Conservation (phyloP, 2,797 vertebrate species). For the Linurgus olivaceus region DNA sequence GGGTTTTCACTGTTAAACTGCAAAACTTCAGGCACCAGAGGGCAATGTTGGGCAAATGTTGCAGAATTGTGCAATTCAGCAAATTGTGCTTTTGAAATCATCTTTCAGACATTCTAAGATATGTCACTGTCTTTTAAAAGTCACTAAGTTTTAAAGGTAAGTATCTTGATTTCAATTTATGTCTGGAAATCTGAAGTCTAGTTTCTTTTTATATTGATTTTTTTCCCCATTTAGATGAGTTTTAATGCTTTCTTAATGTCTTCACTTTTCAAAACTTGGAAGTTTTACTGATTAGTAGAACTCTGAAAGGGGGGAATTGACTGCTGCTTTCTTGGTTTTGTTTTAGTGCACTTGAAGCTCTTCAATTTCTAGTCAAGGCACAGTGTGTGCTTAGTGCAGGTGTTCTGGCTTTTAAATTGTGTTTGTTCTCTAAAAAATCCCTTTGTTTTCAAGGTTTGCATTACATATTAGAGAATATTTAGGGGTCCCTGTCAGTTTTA, state of each 20-base stretch:
- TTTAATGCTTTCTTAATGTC: not conserved
- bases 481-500: not conserved
- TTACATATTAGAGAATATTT: not conserved
- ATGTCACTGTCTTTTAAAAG: not conserved
- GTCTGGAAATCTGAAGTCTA: not conserved
- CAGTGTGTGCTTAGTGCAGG: not conserved
- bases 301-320: not conserved
- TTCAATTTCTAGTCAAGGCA: not conserved
- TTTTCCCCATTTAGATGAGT: not conserved
- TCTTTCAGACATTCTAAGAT: not conserved
- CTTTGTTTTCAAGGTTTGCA: not conserved
- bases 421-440: not conserved
- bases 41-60: conserved; percentile 53
- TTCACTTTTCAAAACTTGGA: not conserved
- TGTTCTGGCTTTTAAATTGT: not conserved
- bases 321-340: not conserved
- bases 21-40: not conserved
- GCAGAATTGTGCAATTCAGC: not conserved
- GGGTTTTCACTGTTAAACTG: not conserved
- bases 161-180: not conserved
- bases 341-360: not conserved
- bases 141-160: not conserved
- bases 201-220: not conserved
- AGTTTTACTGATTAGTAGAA: not conserved
- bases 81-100: not conserved